Evolutionary conservation across 2,888 invertebrate species (phyloP).

Genomic region (Cheilosia pagana): DNA sequence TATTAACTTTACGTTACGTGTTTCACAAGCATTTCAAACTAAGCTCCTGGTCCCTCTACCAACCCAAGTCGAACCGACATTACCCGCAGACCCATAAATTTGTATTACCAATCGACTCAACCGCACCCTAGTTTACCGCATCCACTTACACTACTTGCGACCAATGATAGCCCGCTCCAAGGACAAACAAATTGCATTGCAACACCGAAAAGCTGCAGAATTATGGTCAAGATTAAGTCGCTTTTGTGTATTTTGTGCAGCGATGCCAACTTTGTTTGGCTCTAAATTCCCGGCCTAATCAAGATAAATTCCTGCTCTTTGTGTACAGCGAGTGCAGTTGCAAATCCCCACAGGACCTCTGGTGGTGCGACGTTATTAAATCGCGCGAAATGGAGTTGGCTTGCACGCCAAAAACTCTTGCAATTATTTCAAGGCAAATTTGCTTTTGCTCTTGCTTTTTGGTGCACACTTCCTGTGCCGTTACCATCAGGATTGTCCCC

Average conservation of each 20-base stretch:
- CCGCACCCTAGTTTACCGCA: constrained; percentile 11
- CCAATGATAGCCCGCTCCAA: not conserved
- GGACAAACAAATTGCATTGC: constrained; percentile 24
- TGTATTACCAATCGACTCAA: constrained; percentile 7
- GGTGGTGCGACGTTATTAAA: constrained; percentile 45
- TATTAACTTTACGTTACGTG: no score
- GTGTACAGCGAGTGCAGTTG: not conserved
- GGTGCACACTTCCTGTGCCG: constrained; percentile 9
- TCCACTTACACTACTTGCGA: constrained; percentile 7
- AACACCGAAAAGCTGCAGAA: constrained; percentile 49
- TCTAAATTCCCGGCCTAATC: constrained; percentile 51
- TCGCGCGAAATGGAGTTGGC: constrained; percentile 34
- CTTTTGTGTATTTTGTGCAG: constrained; percentile 19
- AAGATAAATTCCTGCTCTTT: constrained; percentile 58
- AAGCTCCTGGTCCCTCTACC: no score
- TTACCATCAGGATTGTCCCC: constrained; percentile 7
- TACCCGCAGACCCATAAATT: constrained; percentile 27
- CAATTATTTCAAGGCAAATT: constrained; percentile 49
- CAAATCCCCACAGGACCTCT: constrained; percentile 1
- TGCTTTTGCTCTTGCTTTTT: constrained; percentile 5
- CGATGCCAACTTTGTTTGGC: constrained; percentile 38
- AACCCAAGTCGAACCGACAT: not conserved
- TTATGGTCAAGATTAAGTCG: constrained; percentile 63
- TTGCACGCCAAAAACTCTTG: constrained; percentile 36
- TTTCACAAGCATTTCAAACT: no score